Evolutionary conservation across 2,797 vertebrate species (phyloP).

Genomic region (Oryzias dopingdopingensis): DNA sequence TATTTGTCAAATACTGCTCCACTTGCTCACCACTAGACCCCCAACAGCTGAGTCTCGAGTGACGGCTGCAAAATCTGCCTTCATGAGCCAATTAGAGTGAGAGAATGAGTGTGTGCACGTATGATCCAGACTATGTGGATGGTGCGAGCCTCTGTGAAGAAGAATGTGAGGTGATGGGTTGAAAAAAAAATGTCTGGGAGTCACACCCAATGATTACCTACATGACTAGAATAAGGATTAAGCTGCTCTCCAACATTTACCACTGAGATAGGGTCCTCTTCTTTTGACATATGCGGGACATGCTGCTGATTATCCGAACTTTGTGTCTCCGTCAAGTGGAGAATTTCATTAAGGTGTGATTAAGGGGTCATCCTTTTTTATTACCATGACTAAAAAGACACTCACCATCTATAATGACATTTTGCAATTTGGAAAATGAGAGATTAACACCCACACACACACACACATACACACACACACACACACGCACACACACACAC

Average conservation of each 20-base stretch:
- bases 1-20: background rate
- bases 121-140: constrained; percentile 16
- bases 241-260: constrained; percentile 29
- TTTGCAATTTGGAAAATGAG: constrained; percentile 33
- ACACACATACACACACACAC: constrained; percentile 12
- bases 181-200: constrained; percentile 44
- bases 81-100: constrained; percentile 31
- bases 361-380: constrained; percentile 15
- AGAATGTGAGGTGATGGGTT: constrained; percentile 30
- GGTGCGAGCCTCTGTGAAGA: constrained; percentile 14
- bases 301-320: constrained; percentile 19
- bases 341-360: constrained; percentile 27
- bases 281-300: background rate
- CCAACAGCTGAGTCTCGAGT: constrained; percentile 6
- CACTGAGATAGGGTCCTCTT: background rate
- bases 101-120: constrained; percentile 2
- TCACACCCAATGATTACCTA: constrained; percentile 49
- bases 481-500: background rate
- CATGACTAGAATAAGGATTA: constrained; percentile 63
- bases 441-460: constrained; percentile 4
- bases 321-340: constrained; percentile 21
- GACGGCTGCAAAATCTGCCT: constrained; percentile 15
- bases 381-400: constrained; percentile 20
- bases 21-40: background rate
- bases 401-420: constrained; percentile 29